A percentile compares a stretch with the other conserved stretches of the same genome.
These are phyloP conservation scores for Protonemura montana DNA, from an alignment of 2,888 invertebrate genomes.

Conservation along the genomic window DNA sequence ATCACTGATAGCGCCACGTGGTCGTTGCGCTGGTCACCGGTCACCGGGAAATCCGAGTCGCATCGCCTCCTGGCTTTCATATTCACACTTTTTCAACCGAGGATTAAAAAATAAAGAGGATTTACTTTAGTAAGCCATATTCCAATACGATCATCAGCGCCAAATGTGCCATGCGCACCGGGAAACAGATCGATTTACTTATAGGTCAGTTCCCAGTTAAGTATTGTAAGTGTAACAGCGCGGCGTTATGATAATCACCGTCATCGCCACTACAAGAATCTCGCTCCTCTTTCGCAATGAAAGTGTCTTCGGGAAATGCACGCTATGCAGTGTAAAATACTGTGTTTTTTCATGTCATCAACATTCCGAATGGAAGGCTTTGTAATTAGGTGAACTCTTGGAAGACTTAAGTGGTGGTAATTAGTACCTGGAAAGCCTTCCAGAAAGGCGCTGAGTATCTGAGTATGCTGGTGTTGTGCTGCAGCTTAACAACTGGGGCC, in stretches of 20 bases:
- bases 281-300: neutral
- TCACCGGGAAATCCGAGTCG: too few relatives aligned
- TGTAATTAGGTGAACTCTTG: neutral
- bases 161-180: too few relatives aligned
- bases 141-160: too few relatives aligned
- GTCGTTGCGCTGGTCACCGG: too few relatives aligned
- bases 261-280: neutral
- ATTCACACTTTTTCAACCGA: too few relatives aligned
- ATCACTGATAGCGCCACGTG: too few relatives aligned
- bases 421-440: conserved; percentile 47
- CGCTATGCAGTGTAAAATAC: neutral
- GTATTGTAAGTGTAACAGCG: neutral
- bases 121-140: too few relatives aligned
- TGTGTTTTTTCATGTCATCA: neutral
- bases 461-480: conserved; percentile 48
- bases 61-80: too few relatives aligned
- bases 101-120: too few relatives aligned
- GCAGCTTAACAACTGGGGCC: conserved; percentile 52
- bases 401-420: neutral
- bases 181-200: too few relatives aligned
- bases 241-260: neutral
- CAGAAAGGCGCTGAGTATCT: conserved; percentile 46
- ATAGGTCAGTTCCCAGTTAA: too few relatives aligned
- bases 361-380: neutral
- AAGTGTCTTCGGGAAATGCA: neutral